phyloP scores from a whole-genome alignment of 2,888 invertebrate species.

The Drosophila imparisetae region DNA sequence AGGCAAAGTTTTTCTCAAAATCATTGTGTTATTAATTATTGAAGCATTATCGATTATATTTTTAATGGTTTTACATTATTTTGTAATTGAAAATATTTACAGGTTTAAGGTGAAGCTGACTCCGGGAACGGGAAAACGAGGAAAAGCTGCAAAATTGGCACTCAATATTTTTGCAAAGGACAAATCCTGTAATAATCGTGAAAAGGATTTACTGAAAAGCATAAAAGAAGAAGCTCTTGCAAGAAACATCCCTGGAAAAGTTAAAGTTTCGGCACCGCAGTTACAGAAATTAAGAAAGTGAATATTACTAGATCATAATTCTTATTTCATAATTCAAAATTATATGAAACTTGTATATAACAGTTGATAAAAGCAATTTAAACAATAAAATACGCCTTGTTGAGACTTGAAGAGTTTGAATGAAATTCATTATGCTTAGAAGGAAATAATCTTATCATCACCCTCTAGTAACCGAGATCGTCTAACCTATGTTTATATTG shows the following conservation, averaged over 20 bases:
- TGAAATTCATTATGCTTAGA: neutral
- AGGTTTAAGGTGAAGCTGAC: conserved; percentile 97
- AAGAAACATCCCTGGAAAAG: conserved; percentile 98
- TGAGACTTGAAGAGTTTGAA: neutral
- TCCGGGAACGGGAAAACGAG: conserved; percentile 96
- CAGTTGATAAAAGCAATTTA: neutral
- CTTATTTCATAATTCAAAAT: neutral
- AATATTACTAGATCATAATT: neutral
- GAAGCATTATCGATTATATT: neutral
- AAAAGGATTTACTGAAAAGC: conserved; percentile 95
- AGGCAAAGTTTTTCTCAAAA: neutral
- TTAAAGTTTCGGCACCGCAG: conserved; percentile 96
- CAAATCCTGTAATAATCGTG: conserved; percentile 89
- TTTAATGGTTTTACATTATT: neutral
- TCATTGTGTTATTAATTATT: neutral
- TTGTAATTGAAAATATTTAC: conserved; percentile 47
- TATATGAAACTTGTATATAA: neutral
- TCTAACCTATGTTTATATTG: neutral
- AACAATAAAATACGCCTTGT: neutral
- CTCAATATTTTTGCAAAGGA: conserved; percentile 95
- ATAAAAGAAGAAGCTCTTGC: conserved; percentile 96
- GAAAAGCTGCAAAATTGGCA: conserved; percentile 97
- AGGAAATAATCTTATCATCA: neutral
- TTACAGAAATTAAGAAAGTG: conserved; percentile 89
- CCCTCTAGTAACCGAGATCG: neutral